Percentiles rank a stretch among this genome's conserved stretches.
phyloP scores from a whole-genome alignment of 2,888 invertebrate species.

The Rhagophthalmus giganteus region DNA sequence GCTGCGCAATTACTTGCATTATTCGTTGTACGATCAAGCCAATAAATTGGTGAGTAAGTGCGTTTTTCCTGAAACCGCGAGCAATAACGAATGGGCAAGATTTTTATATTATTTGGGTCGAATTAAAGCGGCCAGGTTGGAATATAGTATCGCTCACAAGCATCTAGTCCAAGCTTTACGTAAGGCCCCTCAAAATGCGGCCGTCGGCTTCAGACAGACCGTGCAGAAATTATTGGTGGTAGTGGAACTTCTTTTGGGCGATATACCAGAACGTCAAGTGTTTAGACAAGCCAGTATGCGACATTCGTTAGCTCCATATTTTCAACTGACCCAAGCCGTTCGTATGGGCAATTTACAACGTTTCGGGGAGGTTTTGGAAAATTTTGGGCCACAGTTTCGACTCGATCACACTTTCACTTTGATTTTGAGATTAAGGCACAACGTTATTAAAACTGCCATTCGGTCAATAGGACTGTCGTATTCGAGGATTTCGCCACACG shows the following conservation, averaged over 20 bases:
- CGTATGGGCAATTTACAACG: conserved; percentile 91
- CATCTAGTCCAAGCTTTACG: conserved; percentile 92
- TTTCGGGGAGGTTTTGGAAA: conserved; percentile 91
- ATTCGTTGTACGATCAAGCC: conserved; percentile 94
- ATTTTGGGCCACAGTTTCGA: conserved; percentile 89
- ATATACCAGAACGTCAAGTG: conserved; percentile 95
- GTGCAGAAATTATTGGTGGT: conserved; percentile 94
- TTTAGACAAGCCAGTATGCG: conserved; percentile 91
- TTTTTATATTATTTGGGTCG: conserved; percentile 96
- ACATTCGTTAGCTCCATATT: conserved; percentile 90
- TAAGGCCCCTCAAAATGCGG: conserved; percentile 96
- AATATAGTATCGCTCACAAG: conserved; percentile 97
- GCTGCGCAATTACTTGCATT: conserved; percentile 92
- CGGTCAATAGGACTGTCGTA: conserved; percentile 95
- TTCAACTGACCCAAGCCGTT: conserved; percentile 96
- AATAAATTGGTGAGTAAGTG: conserved; percentile 97
- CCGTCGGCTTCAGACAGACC: conserved; percentile 98
- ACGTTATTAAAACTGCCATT: conserved; percentile 98
- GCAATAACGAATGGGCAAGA: conserved; percentile 98
- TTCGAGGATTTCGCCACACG: conserved; percentile 91
- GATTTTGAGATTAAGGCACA: conserved; percentile 93
- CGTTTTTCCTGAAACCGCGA: conserved; percentile 93
- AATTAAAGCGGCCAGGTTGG: conserved; percentile 96
- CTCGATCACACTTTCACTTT: conserved; percentile 94
- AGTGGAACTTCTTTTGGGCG: conserved; percentile 92